phyloP scores from a whole-genome alignment of 2,113 vertebrate genomes.

The Dolichallabes microphthalmus region DNA sequence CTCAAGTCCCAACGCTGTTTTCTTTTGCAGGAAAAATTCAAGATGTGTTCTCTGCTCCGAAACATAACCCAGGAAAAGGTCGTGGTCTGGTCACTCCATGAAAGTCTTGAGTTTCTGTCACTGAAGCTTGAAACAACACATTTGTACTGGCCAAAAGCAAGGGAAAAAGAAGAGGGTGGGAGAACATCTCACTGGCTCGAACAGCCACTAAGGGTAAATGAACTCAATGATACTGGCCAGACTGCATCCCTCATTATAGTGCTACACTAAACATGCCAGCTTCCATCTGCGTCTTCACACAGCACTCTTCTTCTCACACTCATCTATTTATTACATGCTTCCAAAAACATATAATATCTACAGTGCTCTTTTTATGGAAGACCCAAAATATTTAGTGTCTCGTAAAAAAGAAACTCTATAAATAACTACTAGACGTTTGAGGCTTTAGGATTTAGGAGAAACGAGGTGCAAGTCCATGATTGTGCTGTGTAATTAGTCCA shows the following conservation, averaged over 20 bases:
- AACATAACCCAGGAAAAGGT: slow-evolving; percentile 69
- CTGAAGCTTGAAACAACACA: slow-evolving; percentile 64
- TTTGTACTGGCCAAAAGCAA: slow-evolving; percentile 45
- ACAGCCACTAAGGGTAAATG: slow-evolving; percentile 43
- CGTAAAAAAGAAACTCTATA: background rate
- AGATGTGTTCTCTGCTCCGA: slow-evolving; percentile 70
- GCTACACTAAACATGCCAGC: slow-evolving; percentile 36
- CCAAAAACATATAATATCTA: slow-evolving; percentile 9
- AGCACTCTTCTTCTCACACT: slow-evolving; percentile 27
- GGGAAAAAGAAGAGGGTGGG: slow-evolving; percentile 28
- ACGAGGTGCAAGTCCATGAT: slow-evolving; percentile 5
- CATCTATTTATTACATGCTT: background rate
- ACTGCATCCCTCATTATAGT: slow-evolving; percentile 36
- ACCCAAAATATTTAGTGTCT: slow-evolving; percentile 5
- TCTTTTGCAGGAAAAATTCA: slow-evolving; percentile 69
- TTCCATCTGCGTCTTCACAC: slow-evolving; percentile 34
- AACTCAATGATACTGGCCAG: slow-evolving; percentile 47
- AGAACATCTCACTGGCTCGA: slow-evolving; percentile 28
- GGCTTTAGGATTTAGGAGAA: background rate
- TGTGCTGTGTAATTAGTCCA: slow-evolving; percentile 12
- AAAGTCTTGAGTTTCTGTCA: slow-evolving; percentile 68
- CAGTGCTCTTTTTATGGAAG: background rate
- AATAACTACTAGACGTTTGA: slow-evolving; percentile 20
- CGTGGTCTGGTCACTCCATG: slow-evolving; percentile 68
- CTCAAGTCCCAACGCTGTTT: slow-evolving; percentile 63